Base-by-base conservation (phyloP, 2,113 vertebrate genomes). In the Trinectes maculatus region DNA sequence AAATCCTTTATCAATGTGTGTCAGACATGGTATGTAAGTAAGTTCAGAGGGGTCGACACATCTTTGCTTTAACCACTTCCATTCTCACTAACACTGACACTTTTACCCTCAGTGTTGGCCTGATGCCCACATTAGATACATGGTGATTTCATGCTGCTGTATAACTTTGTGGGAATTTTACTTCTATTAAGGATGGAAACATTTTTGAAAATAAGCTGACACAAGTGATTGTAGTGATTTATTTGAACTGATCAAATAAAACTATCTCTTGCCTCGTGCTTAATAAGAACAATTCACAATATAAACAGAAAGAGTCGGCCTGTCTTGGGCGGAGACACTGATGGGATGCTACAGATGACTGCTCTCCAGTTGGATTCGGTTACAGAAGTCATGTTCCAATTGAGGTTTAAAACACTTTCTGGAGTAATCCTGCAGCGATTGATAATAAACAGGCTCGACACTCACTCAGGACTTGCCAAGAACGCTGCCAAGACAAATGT, bases 381-480 rank as follows among this genome's bases (percentile, higher is more conserved):
- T 84, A 44, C 71, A 44, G 22, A 29, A 66, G 48, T 64, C 47
- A 28, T 24, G 63, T 40, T 47, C 76, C 51, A 73, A 12, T 56
- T 67, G 37, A 66, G 54, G 71, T 58, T 69, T 73, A 58, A 65
- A 40, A 43, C 34, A 39, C 28, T 28, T 66, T 80, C 52, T 76
- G 61, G 43, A 46, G 24, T 65, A 65, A 64, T 71, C 12, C 53
- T 58, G 74, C 74, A 64, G 19, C 67, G 68, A 63, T 9, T 68
- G 71, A 87, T 77, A 42, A 68, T 71, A 72, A 71, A 47, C 83
- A 81, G 83, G 39, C 52, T 56, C 25, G 33, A 82, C 64, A 52
- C 40, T 80, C 4, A 42, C 0, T 25, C 31, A 57, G 16, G n/a
- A 55, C 37, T 43, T 42, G 24, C 26, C 47, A 74, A 53, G 16